Evolutionary conservation across 2,113 vertebrate genomes (phyloP).

Genomic region (Apaloderma vittatum): DNA sequence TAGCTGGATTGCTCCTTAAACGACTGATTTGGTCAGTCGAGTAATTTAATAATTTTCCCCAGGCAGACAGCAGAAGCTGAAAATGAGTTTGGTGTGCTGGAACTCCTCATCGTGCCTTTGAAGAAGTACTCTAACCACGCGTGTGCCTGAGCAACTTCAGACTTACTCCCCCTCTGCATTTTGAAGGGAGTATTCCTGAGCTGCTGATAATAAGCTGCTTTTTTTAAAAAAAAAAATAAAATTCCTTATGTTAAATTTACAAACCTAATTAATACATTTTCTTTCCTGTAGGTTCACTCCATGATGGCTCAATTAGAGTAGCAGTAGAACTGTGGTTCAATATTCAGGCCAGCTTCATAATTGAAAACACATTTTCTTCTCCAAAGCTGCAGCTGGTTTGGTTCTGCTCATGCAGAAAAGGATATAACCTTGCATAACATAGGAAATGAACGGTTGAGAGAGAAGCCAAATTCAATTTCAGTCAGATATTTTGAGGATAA

Average conservation of each 20-base stretch:
- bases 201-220: background rate
- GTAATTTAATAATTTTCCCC: constrained; percentile 38
- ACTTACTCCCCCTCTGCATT: background rate
- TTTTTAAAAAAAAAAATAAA: background rate
- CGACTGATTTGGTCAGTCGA: constrained; percentile 43
- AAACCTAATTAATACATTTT: constrained; percentile 68
- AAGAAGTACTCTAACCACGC: background rate
- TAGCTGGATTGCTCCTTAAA: constrained; percentile 55
- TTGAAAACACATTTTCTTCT: constrained; percentile 87
- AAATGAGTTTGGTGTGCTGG: constrained; percentile 20
- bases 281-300: constrained; percentile 74
- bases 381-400: constrained; percentile 88
- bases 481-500: constrained; percentile 88
- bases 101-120: constrained; percentile 17
- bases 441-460: constrained; percentile 90
- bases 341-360: constrained; percentile 83
- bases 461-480: constrained; percentile 92
- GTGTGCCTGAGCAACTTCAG: background rate
- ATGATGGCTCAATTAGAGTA: constrained; percentile 85
- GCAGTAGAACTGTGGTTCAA: constrained; percentile 78
- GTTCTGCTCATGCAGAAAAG: constrained; percentile 89
- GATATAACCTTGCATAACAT: constrained; percentile 90
- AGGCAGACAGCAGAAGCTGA: constrained; percentile 26
- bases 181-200: background rate
- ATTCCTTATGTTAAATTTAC: constrained; percentile 42